Evolutionary conservation across 2,113 vertebrate genomes (phyloP), one percentile per base, ranked within the genome.

Genomic region (Oreochromis tanganicae): DNA sequence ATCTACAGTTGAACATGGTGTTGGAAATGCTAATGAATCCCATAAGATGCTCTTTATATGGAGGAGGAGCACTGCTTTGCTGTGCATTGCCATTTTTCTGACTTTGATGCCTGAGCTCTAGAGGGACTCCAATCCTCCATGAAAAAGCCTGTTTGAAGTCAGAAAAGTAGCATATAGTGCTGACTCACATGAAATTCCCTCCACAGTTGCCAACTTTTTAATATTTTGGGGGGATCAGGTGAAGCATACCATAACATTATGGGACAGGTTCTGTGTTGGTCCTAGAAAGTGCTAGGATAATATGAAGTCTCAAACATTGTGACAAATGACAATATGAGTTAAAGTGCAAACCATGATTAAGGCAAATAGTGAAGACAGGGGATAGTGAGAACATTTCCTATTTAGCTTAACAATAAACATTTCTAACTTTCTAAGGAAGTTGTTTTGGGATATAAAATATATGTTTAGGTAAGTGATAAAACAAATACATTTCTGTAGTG

Each of bases 291-390:
- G 32, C 55, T 59, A 17, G 5, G 5, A 21, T 34, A 34, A 55
- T 54, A 57, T 38, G 9, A 75, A 79, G 48, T 66, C 3, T 36
- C 21, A 63, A 82, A 84, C 19, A 24, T 52, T 16, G 27, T 19
- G 36, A 63, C 55, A 75, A n/a, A 27, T 11, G 6, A 8, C 16
- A 19, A 13, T 7, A n/a, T 84, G 50, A 80, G 32, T 4, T 13
- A 57, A 59, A 87, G 63, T 85, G 56, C 85, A 85, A 81, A 78
- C 80, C 36, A 82, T 21, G 54, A 19, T 90, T 94, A 94, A 93
- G 91, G 90, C 91, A 86, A 87, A 80, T 27, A 73, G 85, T 89
- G 78, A 81, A 82, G 36, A 84, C 17, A 24, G 38, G 19, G 83
- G 73, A 90, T 13, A 73, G n/a, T 75, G 32, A 88, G 48, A 82